Evolutionary conservation across 64 coral and sea anemone genomes (phyloP), one percentile per base, ranked within the genome.

Genomic region (Catalaphyllia jardinei): DNA sequence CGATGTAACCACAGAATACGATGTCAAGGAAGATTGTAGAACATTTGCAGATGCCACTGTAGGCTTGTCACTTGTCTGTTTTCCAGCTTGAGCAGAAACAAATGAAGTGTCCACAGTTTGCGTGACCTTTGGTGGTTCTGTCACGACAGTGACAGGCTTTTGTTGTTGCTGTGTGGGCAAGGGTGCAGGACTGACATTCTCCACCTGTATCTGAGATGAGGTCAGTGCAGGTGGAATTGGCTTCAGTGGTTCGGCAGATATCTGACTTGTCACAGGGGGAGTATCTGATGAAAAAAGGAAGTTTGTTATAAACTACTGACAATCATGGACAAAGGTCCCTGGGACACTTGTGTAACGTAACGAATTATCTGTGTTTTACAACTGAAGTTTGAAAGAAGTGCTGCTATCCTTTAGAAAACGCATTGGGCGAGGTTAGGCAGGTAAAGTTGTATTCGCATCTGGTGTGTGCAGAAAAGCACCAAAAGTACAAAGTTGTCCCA

Each of bases 151-250:
- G 25, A 52, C 9, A 38, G 76, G 35, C 52, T 52, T 51, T 24
- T 67, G 87, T 62, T 76, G 87, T 18, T 54, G 38, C 77, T 93
- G 63, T 4, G 75, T 46, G 10, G 81, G 63, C 20, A 42, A 24
- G 7, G 81, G 62, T 50, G 92, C 95, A 39, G 95, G 95, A 67
- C 95, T 97, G 60, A 97, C 93, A 61, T 97, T 97, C 84, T 97
- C 95, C 57, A 97, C 95, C 74, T 93, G 95, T 49, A 97, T 62
- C 10, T 93, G 91, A 62, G 95, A 80, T 62, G 95, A 52, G 0
- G 82, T 35, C 29, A 92, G 62, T 28, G 83, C 82, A 91, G 83
- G 83, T 20, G 92, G 83, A 24, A 88, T 77, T 57, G 62, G 77
- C 81, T 85, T 85, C 12, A 85, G 81, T 85, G 81, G 81, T 25